phyloP scores from a whole-genome alignment of 2,113 vertebrate species.

The Caracal caracal region DNA sequence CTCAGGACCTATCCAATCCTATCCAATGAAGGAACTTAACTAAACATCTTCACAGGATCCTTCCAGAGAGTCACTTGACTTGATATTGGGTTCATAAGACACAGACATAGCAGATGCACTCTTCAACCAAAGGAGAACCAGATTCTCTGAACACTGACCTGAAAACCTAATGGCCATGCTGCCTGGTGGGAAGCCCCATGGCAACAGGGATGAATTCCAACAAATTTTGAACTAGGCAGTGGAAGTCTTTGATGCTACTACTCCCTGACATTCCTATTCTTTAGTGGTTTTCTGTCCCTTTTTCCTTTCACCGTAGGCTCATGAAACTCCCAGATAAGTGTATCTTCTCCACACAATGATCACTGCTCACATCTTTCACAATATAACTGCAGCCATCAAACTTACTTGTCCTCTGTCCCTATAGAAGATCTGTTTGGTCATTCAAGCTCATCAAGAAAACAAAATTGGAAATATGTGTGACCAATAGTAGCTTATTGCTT shows the following conservation, averaged over 20 bases:
- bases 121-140: constrained; percentile 18
- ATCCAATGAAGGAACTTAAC: neutral
- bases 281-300: neutral
- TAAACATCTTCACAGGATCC: neutral
- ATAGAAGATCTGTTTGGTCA: neutral
- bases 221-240: neutral
- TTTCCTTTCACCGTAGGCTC: neutral
- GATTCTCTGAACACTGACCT: neutral
- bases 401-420: neutral
- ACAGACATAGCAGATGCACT: neutral
- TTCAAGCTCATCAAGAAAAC: constrained; percentile 24
- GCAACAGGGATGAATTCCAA: neutral
- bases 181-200: neutral
- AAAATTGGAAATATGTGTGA: neutral
- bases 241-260: neutral
- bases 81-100: neutral
- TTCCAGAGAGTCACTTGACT: neutral
- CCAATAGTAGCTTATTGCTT: neutral
- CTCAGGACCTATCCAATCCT: neutral
- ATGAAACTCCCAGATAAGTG: neutral
- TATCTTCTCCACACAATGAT: neutral
- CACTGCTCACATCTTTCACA: neutral
- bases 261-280: neutral
- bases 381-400: neutral
- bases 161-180: neutral